Evolutionary conservation across 2,888 invertebrate genomes (phyloP).

Genomic region (Zootermopsis nevadensis): DNA sequence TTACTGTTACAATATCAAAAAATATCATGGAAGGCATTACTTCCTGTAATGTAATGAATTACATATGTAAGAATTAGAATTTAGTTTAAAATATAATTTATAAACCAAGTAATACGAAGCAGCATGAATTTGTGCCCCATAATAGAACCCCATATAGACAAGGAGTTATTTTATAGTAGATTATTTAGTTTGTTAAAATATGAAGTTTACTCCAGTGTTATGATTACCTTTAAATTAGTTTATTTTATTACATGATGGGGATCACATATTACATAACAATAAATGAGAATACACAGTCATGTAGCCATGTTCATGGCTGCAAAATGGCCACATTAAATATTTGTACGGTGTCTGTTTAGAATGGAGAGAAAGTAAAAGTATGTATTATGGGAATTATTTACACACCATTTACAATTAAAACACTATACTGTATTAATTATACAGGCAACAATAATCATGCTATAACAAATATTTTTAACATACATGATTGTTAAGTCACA

Average conservation of each 20-base stretch:
- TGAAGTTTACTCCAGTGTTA: background rate
- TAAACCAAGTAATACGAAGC: too few relatives aligned
- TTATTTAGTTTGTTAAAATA: background rate
- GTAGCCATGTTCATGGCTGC: background rate
- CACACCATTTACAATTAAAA: slow-evolving; percentile 7
- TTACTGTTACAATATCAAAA: too few relatives aligned
- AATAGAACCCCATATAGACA: too few relatives aligned
- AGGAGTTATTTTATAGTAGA: background rate
- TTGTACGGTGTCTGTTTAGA: background rate
- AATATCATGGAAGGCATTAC: too few relatives aligned
- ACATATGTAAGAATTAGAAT: too few relatives aligned
- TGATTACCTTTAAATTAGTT: background rate
- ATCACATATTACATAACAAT: slow-evolving; percentile 29
- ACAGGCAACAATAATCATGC: background rate
- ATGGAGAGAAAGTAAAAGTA: background rate
- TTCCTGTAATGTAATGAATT: too few relatives aligned
- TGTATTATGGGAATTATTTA: slow-evolving; percentile 6
- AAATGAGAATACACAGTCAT: background rate
- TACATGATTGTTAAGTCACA: slow-evolving; percentile 28
- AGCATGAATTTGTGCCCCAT: too few relatives aligned
- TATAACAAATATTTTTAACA: background rate
- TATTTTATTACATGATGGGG: slow-evolving; percentile 5
- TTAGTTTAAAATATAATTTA: too few relatives aligned
- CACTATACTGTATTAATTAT: background rate
- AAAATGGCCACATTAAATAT: background rate